Evolutionary conservation across 2,797 vertebrate genomes (phyloP), one percentile per base, ranked within the genome.

Genomic region (Tauraco hartlaubi): DNA sequence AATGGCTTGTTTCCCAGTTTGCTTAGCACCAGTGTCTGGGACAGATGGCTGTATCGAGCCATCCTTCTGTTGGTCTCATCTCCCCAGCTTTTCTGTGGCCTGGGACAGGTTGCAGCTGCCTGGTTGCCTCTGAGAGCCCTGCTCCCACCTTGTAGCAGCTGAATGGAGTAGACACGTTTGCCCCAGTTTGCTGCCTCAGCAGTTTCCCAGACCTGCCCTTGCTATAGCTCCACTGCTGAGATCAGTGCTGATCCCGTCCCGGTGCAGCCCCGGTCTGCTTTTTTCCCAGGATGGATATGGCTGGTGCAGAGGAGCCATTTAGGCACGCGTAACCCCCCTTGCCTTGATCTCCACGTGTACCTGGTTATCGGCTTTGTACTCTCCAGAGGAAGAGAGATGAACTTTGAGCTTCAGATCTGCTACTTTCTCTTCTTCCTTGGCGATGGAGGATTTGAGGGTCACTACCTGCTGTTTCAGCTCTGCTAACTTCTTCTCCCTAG

Each of bases 401-500:
- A 98, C 97, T 96, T 98, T 99, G 88, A 98, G 96, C 90, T 99
- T 97, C 54, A 99, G 98, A 28, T 99, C 98, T 8, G 96, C 93
- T 0, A 97, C 96, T 61, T 69, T 97, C 52, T 98, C 97, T 83
- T 98, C 98, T 95, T 99, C 99, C 88, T 94, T 96, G 48, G 97
- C 11, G 3, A 99, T 97, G 41, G 97, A 97, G 41, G 92, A 83
- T 39, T 76, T 98, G 66, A 99, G 94, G 4, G 98, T 86, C 25
- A 69, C 83, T 12, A 98, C 97, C 96, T 99, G 98, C 48, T 97
- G 69, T 19, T 97, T 97, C 10, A 99, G 94, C 76, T 97, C 98
- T 74, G 98, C 98, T 49, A 98, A 88, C 48, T 99, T 98, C 80
- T 96, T 94, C 74, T 99, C 98, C 98, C 99, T 99, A 54, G 22